Evolutionary conservation across 2,113 vertebrate species (phyloP), one percentile per base, ranked within the genome.

Genomic region (Leucopsar rothschildi): DNA sequence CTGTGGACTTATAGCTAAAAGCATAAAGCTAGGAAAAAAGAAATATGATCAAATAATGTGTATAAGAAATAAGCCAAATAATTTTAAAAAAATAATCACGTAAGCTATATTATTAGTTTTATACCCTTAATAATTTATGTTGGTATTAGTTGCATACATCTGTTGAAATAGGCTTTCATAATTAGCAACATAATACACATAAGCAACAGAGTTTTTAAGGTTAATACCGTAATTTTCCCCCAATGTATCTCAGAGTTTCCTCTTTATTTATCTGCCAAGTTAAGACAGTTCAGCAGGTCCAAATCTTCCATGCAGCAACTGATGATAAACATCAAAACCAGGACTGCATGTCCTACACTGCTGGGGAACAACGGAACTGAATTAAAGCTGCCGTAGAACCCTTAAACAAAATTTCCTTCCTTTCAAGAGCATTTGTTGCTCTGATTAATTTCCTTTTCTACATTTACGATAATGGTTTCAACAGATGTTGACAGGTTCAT

Each of bases 391-490:
- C 61, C 69, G 35, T 33, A 93, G 52, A 77, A 83, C n/a, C 44
- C 60, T 90, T 45, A 53, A 90, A 86, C 52, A 95, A 94, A 93
- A 95, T 88, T 96, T 97, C 93, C 94, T 95, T 96, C 93, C 93
- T 92, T 94, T 81, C 44, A 78, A 86, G 37, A 73, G 55, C 10
- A 0, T 92, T 96, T 96, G 60, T 94, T 90, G 55, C 85, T 83
- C 68, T 83, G 64, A 96, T 95, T 96, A 86, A 90, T 90, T 97
- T 96, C 90, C 94, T 93, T 88, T 92, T 94, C 92, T 92, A 94
- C 85, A 68, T 88, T 86, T 39, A 94, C 1, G 3, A 75, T 59
- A 93, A 95, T 49, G 81, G 53, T 78, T 96, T 86, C 64, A 86
- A 75, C 96, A 96, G 88, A 90, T 90, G 92, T 82, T 82, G 44